Percentiles rank a stretch among this genome's conserved stretches.
phyloP scores from a whole-genome alignment of 2,113 vertebrate genomes.

The Microtus pennsylvanicus region DNA sequence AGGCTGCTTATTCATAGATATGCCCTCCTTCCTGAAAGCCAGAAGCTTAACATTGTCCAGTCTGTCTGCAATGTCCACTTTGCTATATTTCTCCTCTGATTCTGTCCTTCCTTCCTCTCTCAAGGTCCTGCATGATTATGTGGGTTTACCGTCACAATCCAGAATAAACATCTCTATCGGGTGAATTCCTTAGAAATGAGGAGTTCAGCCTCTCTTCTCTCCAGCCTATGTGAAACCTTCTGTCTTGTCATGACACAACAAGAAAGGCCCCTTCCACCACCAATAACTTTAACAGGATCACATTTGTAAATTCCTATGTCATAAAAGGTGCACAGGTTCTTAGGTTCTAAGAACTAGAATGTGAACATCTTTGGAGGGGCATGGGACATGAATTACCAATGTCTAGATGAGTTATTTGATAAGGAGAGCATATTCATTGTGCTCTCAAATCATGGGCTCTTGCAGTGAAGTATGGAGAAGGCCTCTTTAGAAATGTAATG shows the following conservation, averaged over 20 bases:
- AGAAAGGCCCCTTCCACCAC: neutral
- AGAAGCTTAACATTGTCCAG: neutral
- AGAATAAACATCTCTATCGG: neutral
- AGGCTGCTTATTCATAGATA: neutral
- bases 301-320: neutral
- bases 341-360: neutral
- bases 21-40: neutral
- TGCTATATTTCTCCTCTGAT: neutral
- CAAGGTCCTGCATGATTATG: neutral
- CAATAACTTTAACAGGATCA: neutral
- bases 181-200: neutral
- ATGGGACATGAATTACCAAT: neutral
- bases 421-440: neutral
- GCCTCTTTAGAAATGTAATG: neutral
- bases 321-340: neutral
- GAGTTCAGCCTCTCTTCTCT: neutral
- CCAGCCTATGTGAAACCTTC: neutral
- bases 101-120: neutral
- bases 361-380: neutral
- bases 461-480: neutral
- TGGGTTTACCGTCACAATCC: neutral
- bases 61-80: neutral
- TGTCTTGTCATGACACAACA: neutral
- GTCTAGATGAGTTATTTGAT: neutral
- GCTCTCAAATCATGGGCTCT: neutral